Conservation (phyloP, 2,113 vertebrate genomes). For the Hymenochirus boettgeri region DNA sequence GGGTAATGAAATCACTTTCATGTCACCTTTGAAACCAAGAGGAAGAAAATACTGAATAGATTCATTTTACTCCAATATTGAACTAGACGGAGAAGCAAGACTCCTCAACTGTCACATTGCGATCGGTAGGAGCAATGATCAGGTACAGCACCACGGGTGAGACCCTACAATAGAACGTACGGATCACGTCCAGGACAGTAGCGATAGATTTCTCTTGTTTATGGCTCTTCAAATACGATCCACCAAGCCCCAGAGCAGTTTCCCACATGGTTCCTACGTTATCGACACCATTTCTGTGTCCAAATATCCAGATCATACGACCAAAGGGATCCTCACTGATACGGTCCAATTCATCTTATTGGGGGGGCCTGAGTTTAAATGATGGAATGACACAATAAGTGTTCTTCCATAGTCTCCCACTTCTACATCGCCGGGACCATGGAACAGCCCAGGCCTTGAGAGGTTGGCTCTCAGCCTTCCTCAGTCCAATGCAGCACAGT, state of each 20-base stretch:
- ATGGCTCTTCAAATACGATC: background rate
- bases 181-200: background rate
- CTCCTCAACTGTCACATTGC: no score
- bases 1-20: no score
- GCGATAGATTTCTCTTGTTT: background rate
- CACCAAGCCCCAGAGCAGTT: background rate
- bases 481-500: background rate
- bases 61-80: no score
- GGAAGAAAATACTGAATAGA: no score
- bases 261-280: background rate
- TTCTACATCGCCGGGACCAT: background rate
- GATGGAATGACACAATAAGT: background rate
- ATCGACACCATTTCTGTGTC: background rate
- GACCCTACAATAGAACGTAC: background rate
- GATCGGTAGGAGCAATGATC: conserved; percentile 5
- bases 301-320: no score
- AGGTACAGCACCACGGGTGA: conserved; percentile 28
- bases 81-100: background rate
- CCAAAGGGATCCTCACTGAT: background rate
- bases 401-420: background rate
- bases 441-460: conserved; percentile 29
- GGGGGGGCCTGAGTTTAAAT: background rate
- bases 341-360: no score
- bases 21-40: no score
- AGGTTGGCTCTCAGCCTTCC: background rate